phyloP scores from a whole-genome alignment of 2,888 invertebrate species.

The Zhengitettix transpicula region DNA sequence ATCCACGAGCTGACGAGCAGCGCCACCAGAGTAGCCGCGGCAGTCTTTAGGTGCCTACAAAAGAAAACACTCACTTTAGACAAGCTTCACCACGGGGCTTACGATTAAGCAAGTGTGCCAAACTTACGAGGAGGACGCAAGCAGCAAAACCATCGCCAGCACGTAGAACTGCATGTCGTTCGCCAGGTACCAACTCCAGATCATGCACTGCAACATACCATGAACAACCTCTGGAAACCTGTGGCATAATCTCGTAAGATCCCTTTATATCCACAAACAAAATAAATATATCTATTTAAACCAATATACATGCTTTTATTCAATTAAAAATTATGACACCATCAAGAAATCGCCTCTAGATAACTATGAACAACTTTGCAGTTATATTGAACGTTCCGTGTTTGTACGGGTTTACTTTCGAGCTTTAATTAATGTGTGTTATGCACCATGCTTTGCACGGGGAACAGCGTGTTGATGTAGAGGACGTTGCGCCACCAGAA shows the following conservation, averaged over 20 bases:
- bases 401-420: no score
- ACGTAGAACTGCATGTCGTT: constrained; percentile 14
- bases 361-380: no score
- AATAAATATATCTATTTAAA: no score
- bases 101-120: no score
- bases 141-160: constrained; percentile 10
- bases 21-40: constrained; percentile 4
- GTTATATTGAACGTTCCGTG: no score
- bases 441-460: constrained; percentile 58
- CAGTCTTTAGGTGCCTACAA: constrained; percentile 10
- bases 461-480: constrained; percentile 65
- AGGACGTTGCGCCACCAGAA: constrained; percentile 77
- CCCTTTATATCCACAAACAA: no score
- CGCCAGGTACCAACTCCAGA: constrained; percentile 15
- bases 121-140: constrained; percentile 15
- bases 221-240: no score
- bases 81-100: no score
- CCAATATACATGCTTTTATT: no score
- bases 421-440: not conserved
- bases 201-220: constrained; percentile 12
- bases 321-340: no score
- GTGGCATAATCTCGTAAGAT: no score
- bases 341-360: no score
- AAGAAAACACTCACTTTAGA: not conserved
- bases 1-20: constrained; percentile 12